phyloP scores from a whole-genome alignment of 2,888 invertebrate genomes.

The Lasioglossum zephyrum region DNA sequence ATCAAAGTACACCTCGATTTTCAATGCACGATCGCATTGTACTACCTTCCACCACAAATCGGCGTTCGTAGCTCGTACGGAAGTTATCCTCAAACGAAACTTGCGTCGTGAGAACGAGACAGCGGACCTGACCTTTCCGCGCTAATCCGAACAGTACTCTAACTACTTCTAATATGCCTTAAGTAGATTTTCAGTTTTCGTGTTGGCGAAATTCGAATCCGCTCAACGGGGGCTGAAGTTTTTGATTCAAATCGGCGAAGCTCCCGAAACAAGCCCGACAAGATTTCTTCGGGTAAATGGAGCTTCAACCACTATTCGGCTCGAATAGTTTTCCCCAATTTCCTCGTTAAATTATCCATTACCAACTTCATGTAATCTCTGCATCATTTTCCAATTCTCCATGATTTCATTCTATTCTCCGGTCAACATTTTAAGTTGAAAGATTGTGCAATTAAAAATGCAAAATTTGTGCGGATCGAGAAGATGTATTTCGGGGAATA shows the following conservation, averaged over 20 bases:
- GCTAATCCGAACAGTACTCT: neutral
- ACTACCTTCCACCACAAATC: neutral
- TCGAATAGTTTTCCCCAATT: neutral
- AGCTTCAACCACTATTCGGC: neutral
- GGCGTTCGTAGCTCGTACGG: neutral
- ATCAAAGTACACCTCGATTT: neutral
- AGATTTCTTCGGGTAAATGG: neutral
- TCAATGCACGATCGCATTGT: neutral
- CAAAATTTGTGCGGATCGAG: neutral
- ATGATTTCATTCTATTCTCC: no score
- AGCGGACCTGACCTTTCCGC: neutral
- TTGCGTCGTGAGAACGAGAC: neutral
- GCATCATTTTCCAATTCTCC: neutral
- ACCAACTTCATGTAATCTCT: neutral
- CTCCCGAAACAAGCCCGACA: neutral
- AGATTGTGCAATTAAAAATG: neutral
- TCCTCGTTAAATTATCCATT: neutral
- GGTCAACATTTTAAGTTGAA: neutral
- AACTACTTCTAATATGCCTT: neutral
- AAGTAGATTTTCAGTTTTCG: conserved; percentile 5
- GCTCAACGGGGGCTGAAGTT: neutral
- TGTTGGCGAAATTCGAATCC: neutral
- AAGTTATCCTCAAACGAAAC: neutral
- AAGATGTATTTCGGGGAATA: neutral
- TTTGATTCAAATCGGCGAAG: neutral